phyloP scores from a whole-genome alignment of 2,888 invertebrate genomes.

The Chelonus formosanus region DNA sequence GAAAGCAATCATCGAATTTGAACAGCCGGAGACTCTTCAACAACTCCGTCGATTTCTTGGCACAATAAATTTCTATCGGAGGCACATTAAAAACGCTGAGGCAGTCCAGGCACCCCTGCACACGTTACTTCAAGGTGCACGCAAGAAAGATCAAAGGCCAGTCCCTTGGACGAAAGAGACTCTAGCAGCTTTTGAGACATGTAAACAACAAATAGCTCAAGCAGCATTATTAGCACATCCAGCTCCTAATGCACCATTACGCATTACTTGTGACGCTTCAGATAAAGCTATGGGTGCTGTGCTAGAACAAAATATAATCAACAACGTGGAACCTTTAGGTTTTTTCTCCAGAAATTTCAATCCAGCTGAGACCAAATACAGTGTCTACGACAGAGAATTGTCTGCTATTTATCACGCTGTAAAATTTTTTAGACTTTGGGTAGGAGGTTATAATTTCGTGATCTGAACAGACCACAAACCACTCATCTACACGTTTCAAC shows the following conservation, averaged over 20 bases:
- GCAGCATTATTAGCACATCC: conserved; percentile 26
- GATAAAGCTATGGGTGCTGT: conserved; percentile 1
- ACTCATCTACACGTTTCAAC: neutral
- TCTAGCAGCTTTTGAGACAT: conserved; percentile 14
- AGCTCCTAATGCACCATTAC: neutral
- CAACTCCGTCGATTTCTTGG: conserved; percentile 41
- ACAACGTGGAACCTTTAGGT: neutral
- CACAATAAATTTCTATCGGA: conserved; percentile 42
- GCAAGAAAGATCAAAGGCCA: conserved; percentile 33
- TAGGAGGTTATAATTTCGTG: conserved; percentile 12
- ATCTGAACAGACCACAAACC: conserved; percentile 27
- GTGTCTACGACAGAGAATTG: conserved; percentile 6
- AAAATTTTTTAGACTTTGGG: conserved; percentile 15
- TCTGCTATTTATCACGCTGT: conserved; percentile 12
- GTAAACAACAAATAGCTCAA: conserved; percentile 14
- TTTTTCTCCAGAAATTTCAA: conserved; percentile 9
- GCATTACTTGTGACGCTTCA: neutral
- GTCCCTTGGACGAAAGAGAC: conserved; percentile 33
- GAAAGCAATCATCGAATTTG: conserved; percentile 31
- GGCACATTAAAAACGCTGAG: conserved; percentile 37
- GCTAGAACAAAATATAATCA: neutral
- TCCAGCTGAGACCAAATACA: neutral
- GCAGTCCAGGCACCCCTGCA: conserved; percentile 28
- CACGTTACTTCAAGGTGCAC: conserved; percentile 8
- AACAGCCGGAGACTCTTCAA: conserved; percentile 28